A percentile compares a stretch with the other conserved stretches of the same genome.
Evolutionary conservation across 1,140 invertebrate genomes (phyloP).

Genomic region (Drosophila azteca): DNA sequence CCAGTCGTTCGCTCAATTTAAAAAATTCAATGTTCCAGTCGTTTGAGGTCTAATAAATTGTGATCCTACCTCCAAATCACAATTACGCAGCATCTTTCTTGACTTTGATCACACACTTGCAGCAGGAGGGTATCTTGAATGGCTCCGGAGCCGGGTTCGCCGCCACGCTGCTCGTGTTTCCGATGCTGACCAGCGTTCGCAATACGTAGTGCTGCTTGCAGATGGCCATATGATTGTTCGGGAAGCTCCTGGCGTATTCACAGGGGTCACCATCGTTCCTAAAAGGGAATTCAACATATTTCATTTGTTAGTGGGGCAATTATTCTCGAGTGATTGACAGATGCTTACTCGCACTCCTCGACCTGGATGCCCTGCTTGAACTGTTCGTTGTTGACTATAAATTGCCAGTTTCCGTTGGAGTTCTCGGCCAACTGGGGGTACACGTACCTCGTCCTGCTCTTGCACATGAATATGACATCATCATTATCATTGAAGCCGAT

Average conservation of each 20-base stretch:
- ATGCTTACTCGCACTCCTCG: constrained; percentile 82
- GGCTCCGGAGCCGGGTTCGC: constrained; percentile 49
- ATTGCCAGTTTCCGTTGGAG: constrained; percentile 61
- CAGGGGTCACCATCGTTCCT: constrained; percentile 74
- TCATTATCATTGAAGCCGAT: constrained; percentile 49
- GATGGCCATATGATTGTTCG: constrained; percentile 84
- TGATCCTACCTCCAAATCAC: constrained; percentile 64
- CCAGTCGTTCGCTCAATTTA: not conserved
- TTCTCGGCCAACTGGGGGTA: constrained; percentile 57
- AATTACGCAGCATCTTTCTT: constrained; percentile 44
- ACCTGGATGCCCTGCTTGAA: constrained; percentile 75
- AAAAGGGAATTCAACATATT: constrained; percentile 7
- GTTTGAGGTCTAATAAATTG: constrained; percentile 6
- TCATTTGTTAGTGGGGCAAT: not conserved
- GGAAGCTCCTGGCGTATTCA: constrained; percentile 81
- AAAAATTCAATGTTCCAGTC: constrained; percentile 47
- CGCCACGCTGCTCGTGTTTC: constrained; percentile 33
- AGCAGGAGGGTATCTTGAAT: constrained; percentile 87
- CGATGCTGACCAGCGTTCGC: constrained; percentile 57
- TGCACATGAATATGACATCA: constrained; percentile 49
- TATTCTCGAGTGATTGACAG: not conserved
- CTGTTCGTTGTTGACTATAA: constrained; percentile 73
- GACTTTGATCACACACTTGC: constrained; percentile 85
- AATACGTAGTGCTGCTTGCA: constrained; percentile 87
- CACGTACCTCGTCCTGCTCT: constrained; percentile 38